Evolutionary conservation across 1,140 invertebrate genomes (phyloP), one percentile per base, ranked within the genome.

Genomic region (Capitella teleta): DNA sequence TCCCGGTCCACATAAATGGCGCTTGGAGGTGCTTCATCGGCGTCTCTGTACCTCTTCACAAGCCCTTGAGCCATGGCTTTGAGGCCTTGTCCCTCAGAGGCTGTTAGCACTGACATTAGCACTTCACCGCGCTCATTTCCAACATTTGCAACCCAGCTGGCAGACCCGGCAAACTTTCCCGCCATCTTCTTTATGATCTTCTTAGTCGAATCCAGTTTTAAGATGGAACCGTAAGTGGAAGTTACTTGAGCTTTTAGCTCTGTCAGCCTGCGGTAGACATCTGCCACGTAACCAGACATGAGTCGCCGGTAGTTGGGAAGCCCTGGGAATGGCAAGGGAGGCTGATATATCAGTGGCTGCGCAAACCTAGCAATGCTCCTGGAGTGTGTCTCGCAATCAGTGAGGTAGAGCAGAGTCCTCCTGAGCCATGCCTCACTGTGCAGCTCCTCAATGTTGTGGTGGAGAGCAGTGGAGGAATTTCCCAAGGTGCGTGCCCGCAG

Each of bases 171-270:
- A 18, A 12, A 19, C 0, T 23, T 18, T 2, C 59, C 59, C 26
- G 8, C 26, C 24, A 61, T 41, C 37, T 53, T 53, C 14, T 25
- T 48, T 14, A 16, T 49, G 4, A 53, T 34, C 36, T 53, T 52
- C 30, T 49, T 60, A 1, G 58, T 58, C 6, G 59, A 61, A 46
- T 59, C 59, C 40, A 61, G 48, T 46, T 61, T 59, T 8, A 62
- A 28, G n/a, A 59, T 44, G 3, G 12, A 23, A 10, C 61, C 57
- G 54, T 56, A 59, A 2, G 50, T 34, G 2, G 57, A 62, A 6
- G 59, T 62, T 12, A 61, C 54, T 34, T 26, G 16, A 8, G 59
- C 55, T 46, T 59, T 57, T 5, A 53, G 32, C 1, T 54, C 38
- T n/a, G 52, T 45, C 2, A 62, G 23, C 10, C 58, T 38, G 16